Conservation (phyloP, 2,797 vertebrate genomes). For the Hippoglossus hippoglossus region DNA sequence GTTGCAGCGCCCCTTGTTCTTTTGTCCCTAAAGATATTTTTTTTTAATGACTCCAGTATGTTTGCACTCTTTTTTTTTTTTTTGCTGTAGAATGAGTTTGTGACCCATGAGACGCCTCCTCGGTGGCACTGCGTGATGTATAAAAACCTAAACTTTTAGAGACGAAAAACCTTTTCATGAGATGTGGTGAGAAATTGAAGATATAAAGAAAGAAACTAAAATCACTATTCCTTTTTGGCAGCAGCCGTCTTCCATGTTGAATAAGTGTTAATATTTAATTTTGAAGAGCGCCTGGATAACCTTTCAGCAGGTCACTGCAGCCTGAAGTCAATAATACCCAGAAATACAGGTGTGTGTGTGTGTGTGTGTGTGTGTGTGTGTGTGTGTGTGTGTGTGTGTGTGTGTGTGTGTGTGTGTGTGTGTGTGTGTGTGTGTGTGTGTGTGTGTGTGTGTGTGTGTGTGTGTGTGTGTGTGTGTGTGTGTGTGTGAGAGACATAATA, state of each 20-base stretch:
- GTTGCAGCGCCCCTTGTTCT: not conserved
- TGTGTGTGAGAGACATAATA: too few species aligned
- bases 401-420: too few species aligned
- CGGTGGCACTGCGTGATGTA: not conserved
- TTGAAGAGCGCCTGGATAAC: not conserved
- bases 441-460: too few species aligned
- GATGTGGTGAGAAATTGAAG: not conserved
- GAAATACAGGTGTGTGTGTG: too few species aligned
- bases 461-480: too few species aligned
- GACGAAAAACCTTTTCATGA: not conserved
- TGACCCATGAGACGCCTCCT: not conserved
- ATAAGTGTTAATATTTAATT: not conserved
- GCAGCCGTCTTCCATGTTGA: not conserved
- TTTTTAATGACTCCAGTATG: not conserved
- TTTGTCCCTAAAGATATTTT: not conserved
- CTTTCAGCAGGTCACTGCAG: not conserved
- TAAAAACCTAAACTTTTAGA: not conserved
- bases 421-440: too few species aligned
- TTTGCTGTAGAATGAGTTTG: not conserved
- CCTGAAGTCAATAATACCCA: not conserved
- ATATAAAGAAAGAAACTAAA: not conserved
- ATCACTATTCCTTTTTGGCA: not conserved
- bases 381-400: not conserved
- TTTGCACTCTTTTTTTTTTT: not conserved
- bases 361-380: not conserved